These are phyloP conservation scores for Sinelater perroti DNA, from an alignment of 2,888 invertebrate species.

Conservation along the genomic window DNA sequence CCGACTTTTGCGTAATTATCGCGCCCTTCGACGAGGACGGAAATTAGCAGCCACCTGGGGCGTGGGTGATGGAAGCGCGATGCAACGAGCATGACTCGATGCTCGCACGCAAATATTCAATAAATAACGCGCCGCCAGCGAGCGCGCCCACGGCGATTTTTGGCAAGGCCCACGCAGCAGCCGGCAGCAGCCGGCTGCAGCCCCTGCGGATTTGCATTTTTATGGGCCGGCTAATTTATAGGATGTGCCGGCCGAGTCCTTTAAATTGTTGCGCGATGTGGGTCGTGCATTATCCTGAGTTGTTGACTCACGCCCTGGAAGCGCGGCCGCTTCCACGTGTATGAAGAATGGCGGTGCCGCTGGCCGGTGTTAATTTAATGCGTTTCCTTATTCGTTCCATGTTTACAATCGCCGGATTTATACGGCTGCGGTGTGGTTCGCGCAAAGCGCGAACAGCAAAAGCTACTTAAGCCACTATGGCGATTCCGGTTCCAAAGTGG, in stretches of 20 bases:
- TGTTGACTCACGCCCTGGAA: conserved; percentile 16
- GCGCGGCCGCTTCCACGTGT: conserved; percentile 16
- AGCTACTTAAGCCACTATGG: no score
- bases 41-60: conserved; percentile 23
- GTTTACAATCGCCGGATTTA: no score
- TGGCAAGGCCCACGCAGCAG: conserved; percentile 40
- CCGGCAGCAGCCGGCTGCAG: conserved; percentile 35
- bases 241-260: conserved; percentile 28
- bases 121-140: conserved; percentile 40
- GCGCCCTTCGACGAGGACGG: conserved; percentile 14
- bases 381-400: conserved; percentile 17
- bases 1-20: conserved; percentile 23
- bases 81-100: conserved; percentile 24
- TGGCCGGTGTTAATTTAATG: no score
- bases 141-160: conserved; percentile 44
- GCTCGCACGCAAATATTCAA: conserved; percentile 45
- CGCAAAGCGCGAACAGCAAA: no score
- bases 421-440: no score
- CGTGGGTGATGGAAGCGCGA: conserved; percentile 25
- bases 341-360: not conserved
- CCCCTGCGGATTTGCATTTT: conserved; percentile 36
- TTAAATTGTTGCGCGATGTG: conserved; percentile 34
- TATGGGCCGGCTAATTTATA: conserved; percentile 37
- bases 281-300: conserved; percentile 29
- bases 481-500: no score